A percentile compares a stretch with the other conserved stretches of the same genome.
Conservation (phyloP, 1,140 invertebrate genomes). For the Heliconius eleuchia region DNA sequence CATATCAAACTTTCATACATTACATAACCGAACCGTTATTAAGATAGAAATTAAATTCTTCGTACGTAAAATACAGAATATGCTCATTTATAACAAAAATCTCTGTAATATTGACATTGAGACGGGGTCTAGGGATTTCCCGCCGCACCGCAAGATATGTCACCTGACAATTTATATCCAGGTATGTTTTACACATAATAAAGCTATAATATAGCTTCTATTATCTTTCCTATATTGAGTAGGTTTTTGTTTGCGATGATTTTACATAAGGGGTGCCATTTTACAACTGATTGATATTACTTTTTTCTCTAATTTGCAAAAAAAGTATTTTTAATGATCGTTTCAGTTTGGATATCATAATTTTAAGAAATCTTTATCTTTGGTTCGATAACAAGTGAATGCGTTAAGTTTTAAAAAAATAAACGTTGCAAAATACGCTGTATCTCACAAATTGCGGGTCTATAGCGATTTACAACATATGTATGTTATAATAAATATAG, state of each 20-base stretch:
- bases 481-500: background rate
- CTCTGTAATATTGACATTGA: conserved; percentile 46
- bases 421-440: too few species aligned
- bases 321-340: too few species aligned
- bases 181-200: background rate
- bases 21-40: background rate
- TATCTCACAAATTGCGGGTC: too few species aligned
- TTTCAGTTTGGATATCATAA: too few species aligned
- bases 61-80: conserved; percentile 1
- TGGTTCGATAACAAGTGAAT: too few species aligned
- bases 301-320: too few species aligned
- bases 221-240: background rate
- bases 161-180: conserved; percentile 63
- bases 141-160: conserved; percentile 53
- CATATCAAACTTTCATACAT: background rate
- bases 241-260: background rate
- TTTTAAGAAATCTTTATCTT: too few species aligned
- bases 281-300: too few species aligned
- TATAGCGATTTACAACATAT: too few species aligned
- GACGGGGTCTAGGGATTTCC: conserved; percentile 31
- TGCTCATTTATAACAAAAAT: conserved; percentile 31
- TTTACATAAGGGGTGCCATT: background rate
- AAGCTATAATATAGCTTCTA: background rate
- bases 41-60: background rate
- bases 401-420: too few species aligned